These are phyloP conservation scores for Aspidiotus destructor DNA, from an alignment of 2,888 invertebrate genomes.

Conservation along the genomic window DNA sequence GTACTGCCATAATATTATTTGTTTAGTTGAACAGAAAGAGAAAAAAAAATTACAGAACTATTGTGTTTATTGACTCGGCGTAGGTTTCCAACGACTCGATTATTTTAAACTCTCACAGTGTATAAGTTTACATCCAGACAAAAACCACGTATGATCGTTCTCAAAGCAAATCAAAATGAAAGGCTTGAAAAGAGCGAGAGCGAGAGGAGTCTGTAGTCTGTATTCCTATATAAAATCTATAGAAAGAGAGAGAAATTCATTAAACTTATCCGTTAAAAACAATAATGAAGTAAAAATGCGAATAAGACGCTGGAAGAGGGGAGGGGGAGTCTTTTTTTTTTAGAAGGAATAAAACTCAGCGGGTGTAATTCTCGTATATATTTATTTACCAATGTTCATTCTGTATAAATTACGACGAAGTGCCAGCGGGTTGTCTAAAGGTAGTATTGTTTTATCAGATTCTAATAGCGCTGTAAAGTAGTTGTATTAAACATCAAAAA, in stretches of 20 bases:
- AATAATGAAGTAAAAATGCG: constrained; percentile 5
- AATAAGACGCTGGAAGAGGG: neutral
- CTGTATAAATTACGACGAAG: constrained; percentile 26
- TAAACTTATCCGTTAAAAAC: neutral
- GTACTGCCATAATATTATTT: no score
- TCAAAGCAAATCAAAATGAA: no score
- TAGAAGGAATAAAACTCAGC: constrained; percentile 16
- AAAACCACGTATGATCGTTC: no score
- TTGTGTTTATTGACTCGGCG: no score
- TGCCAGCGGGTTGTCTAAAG: constrained; percentile 25
- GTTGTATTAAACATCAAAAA: constrained; percentile 17
- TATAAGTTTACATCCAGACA: no score
- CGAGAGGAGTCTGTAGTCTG: no score
- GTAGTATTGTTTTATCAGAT: constrained; percentile 29
- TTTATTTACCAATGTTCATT: constrained; percentile 21
- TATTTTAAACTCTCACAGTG: no score
- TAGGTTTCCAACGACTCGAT: no score
- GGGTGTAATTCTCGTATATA: constrained; percentile 21
- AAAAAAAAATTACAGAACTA: no score
- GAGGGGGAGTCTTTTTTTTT: neutral
- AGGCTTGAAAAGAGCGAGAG: no score
- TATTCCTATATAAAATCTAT: no score
- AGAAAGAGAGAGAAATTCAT: neutral
- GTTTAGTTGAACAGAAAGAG: no score
- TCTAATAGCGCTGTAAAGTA: constrained; percentile 20